Conservation (phyloP, 2,888 invertebrate genomes). For the Clivina fossor region DNA sequence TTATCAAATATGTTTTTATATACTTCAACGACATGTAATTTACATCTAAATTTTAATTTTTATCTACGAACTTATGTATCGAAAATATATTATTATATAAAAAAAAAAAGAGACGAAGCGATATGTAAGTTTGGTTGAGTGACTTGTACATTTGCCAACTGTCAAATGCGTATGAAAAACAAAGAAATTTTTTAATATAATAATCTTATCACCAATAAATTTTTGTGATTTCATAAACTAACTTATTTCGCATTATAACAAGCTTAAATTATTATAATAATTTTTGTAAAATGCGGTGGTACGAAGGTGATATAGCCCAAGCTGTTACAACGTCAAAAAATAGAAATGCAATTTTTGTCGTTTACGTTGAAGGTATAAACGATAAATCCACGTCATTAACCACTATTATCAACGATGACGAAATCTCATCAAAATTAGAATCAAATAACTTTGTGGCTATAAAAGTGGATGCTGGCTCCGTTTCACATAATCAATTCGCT, state of each 20-base stretch:
- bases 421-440: constrained; percentile 62
- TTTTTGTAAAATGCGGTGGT: constrained; percentile 75
- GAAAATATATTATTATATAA: too few species aligned
- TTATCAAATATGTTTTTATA: too few species aligned
- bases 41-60: too few species aligned
- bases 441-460: constrained; percentile 73
- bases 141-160: constrained; percentile 31
- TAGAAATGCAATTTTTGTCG: constrained; percentile 80
- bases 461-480: constrained; percentile 72
- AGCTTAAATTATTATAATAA: too few species aligned
- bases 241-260: background rate
- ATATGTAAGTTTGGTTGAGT: too few species aligned
- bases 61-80: too few species aligned
- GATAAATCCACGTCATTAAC: constrained; percentile 69
- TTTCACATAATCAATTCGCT: constrained; percentile 76
- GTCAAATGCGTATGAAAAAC: constrained; percentile 32
- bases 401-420: constrained; percentile 61
- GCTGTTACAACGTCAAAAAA: constrained; percentile 77
- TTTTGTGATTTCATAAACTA: constrained; percentile 3
- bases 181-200: constrained; percentile 19
- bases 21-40: too few species aligned
- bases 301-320: constrained; percentile 76
- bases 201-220: constrained; percentile 1
- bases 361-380: constrained; percentile 80
- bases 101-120: too few species aligned